These are phyloP conservation scores for Gobius niger DNA, from an alignment of 2,113 vertebrate genomes.

Conservation along the genomic window DNA sequence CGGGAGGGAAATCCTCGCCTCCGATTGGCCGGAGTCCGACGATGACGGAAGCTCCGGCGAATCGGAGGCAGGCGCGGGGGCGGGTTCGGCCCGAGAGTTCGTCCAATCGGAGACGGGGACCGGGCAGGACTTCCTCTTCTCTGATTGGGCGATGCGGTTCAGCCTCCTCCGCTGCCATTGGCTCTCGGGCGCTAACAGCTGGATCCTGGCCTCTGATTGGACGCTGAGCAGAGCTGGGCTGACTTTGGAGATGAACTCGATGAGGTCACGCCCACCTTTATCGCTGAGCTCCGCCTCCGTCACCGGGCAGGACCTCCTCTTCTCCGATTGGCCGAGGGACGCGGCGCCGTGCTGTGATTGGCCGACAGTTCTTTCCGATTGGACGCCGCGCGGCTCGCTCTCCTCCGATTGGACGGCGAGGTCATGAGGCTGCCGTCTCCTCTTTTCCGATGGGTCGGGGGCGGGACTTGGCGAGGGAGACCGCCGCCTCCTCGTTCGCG, in stretches of 20 bases:
- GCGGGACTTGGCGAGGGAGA: not conserved
- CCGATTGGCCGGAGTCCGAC: not conserved
- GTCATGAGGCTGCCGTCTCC: not conserved
- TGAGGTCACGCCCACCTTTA: no score
- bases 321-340: not conserved
- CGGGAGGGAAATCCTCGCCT: not conserved
- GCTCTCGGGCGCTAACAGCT: not conserved
- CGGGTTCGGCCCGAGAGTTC: not conserved
- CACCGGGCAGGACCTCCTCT: not conserved
- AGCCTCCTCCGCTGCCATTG: not conserved
- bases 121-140: constrained; percentile 1
- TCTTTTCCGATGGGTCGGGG: not conserved
- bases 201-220: not conserved
- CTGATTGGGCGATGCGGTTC: not conserved
- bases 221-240: no score
- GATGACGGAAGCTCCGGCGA: not conserved
- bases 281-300: not conserved
- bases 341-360: not conserved
- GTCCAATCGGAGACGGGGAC: not conserved
- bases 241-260: no score
- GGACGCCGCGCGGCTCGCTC: not conserved
- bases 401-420: not conserved
- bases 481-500: not conserved
- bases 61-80: not conserved
- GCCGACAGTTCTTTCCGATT: not conserved